phyloP scores from a whole-genome alignment of 2,888 invertebrate species.

The Stramonita haemastoma region DNA sequence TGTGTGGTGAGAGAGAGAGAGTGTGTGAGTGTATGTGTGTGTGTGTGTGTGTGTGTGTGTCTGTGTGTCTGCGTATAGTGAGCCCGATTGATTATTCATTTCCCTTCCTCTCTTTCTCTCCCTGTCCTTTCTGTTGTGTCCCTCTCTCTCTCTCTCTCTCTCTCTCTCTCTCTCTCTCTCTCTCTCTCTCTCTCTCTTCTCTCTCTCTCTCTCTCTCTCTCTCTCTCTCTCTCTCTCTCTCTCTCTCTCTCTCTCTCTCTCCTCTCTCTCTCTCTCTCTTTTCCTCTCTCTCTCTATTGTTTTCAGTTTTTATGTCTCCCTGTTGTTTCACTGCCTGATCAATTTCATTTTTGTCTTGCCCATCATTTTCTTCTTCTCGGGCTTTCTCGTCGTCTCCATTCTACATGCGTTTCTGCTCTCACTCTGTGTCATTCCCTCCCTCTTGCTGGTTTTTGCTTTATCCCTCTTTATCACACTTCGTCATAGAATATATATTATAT shows the following conservation, averaged over 20 bases:
- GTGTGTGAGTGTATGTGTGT: no score
- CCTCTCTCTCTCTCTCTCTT: no score
- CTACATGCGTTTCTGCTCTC: neutral
- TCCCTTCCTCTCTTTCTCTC: neutral
- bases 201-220: neutral
- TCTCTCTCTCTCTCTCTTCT: neutral
- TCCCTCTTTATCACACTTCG: no score
- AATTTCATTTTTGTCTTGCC: constrained; percentile 18
- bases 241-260: no score
- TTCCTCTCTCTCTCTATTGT: neutral
- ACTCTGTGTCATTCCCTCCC: constrained; percentile 8
- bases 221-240: no score
- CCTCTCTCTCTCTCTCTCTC: neutral
- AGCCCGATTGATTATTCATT: no score
- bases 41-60: no score
- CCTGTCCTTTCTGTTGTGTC: neutral
- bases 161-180: neutral
- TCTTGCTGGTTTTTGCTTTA: no score
- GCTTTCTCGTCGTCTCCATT: neutral
- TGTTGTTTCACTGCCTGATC: no score
- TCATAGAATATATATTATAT: no score
- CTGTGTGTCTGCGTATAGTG: no score
- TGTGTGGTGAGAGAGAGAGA: no score
- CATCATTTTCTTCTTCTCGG: constrained; percentile 5
- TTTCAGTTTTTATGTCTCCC: neutral